Evolutionary conservation across 2,797 vertebrate genomes (phyloP).

Genomic region (Scolopax bukidnonensis): DNA sequence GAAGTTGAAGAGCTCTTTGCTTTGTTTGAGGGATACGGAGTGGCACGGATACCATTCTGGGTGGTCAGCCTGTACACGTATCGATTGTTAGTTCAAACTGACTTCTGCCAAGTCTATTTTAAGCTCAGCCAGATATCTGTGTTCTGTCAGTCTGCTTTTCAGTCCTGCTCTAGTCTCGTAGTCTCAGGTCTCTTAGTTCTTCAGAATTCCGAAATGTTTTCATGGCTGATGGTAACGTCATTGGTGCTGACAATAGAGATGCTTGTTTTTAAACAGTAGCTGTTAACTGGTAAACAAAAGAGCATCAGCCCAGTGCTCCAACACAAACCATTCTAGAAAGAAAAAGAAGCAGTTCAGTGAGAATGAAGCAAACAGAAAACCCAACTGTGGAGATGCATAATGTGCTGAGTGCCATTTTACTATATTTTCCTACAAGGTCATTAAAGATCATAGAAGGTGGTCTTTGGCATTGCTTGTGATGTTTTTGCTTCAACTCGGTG

Average conservation of each 20-base stretch:
- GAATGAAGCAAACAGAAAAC: background rate
- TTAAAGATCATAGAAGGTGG: background rate
- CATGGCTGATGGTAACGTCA: background rate
- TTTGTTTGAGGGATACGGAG: background rate
- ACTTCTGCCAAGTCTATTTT: conserved; percentile 45
- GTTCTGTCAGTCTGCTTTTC: background rate
- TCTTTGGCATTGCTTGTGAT: background rate
- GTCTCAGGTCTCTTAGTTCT: background rate
- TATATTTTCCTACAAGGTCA: background rate
- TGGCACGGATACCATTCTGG: background rate
- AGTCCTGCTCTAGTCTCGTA: background rate
- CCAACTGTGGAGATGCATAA: background rate
- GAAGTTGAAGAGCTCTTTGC: background rate
- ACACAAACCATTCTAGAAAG: background rate
- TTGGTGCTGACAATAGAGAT: conserved; percentile 8
- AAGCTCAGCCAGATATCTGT: background rate
- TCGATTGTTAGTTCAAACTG: background rate
- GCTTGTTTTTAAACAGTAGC: conserved; percentile 40
- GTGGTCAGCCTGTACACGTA: background rate
- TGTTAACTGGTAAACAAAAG: conserved; percentile 31
- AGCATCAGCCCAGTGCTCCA: background rate
- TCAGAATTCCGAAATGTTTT: background rate
- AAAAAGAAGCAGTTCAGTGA: background rate
- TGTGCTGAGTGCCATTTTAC: background rate
- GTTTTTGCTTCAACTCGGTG: background rate